A percentile compares a stretch with the other conserved stretches of the same genome.
Evolutionary conservation across 2,113 vertebrate species (phyloP).

Genomic region (Atrichornis clamosus): DNA sequence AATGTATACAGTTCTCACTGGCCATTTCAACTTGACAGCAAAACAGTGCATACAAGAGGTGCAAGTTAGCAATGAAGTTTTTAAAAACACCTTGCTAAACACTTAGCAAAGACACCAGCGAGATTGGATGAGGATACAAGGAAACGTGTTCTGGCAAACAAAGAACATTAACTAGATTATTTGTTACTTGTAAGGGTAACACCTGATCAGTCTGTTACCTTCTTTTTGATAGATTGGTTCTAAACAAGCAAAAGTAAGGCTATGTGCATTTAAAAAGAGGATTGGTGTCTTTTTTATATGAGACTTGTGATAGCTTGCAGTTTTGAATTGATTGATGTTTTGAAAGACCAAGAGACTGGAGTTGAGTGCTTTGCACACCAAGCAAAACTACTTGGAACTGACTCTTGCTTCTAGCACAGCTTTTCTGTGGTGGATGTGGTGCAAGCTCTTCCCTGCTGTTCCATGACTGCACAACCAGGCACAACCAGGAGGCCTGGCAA

Average conservation of each 20-base stretch:
- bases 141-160: neutral
- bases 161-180: neutral
- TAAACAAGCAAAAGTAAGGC: neutral
- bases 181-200: neutral
- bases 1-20: fast-evolving
- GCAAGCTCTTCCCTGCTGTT: neutral
- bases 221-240: neutral
- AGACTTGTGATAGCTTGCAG: too few relatives aligned
- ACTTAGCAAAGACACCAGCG: neutral
- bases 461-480: neutral
- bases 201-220: neutral
- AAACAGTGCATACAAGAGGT: neutral
- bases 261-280: neutral
- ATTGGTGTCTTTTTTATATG: fast-evolving
- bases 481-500: fast-evolving
- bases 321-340: neutral
- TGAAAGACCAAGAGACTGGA: neutral
- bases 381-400: fast-evolving
- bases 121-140: neutral
- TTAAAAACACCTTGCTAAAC: neutral
- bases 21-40: neutral
- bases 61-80: neutral
- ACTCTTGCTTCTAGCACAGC: neutral
- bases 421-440: neutral
- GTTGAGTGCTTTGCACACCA: fast-evolving